These are phyloP conservation scores for Peromyscus californicus DNA, from an alignment of 2,113 vertebrate species.

Conservation along the genomic window DNA sequence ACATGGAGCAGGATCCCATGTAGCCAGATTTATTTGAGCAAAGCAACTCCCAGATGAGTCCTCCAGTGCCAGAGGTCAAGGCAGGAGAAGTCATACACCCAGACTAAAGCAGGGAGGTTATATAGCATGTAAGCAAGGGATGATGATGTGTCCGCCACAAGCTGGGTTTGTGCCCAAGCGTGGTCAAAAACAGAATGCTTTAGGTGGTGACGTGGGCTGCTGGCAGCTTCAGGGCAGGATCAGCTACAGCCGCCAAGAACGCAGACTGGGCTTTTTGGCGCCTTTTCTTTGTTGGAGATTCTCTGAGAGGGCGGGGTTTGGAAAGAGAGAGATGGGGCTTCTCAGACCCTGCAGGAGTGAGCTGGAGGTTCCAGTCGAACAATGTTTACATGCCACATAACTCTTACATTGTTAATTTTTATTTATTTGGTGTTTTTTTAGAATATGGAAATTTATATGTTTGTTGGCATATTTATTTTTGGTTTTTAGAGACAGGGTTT, in stretches of 20 bases:
- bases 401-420: not conserved
- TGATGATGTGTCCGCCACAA: too few relatives aligned
- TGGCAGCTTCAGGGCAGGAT: rapidly evolving
- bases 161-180: not conserved
- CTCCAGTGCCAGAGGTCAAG: not conserved
- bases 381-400: not conserved
- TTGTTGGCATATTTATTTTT: not conserved
- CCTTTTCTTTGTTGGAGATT: not conserved
- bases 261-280: not conserved
- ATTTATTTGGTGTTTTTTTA: too few relatives aligned
- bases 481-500: not conserved
- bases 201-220: not conserved
- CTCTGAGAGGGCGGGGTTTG: not conserved
- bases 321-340: not conserved
- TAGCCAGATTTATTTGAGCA: not conserved
- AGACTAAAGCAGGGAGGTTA: not conserved
- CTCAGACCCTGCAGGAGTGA: not conserved
- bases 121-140: not conserved
- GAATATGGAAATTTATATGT: not conserved
- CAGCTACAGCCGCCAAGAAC: not conserved
- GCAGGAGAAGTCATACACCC: not conserved
- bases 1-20: not conserved
- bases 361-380: not conserved
- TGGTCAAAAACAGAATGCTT: not conserved
- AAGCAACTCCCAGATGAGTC: not conserved